Percentiles rank a stretch among this genome's conserved stretches.
These are phyloP conservation scores for Crossocerus cetratus DNA, from an alignment of 2,888 invertebrate genomes.

Conservation along the genomic window DNA sequence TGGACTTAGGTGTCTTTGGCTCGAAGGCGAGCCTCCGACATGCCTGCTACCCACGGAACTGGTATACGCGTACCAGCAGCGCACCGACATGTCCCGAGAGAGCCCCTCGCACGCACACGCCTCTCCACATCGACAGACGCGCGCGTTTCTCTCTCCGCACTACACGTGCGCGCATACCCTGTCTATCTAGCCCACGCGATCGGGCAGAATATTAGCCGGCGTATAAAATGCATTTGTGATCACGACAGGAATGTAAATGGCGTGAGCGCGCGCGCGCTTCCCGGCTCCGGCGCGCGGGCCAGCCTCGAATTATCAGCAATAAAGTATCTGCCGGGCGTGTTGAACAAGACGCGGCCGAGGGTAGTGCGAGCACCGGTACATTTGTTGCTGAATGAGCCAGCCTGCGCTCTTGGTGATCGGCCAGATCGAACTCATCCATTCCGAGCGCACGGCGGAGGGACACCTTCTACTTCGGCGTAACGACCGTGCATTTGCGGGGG, in stretches of 20 bases:
- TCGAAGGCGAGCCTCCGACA: conserved; percentile 34
- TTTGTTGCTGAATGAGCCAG: conserved; percentile 55
- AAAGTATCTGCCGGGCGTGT: conserved; percentile 59
- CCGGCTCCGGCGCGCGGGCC: conserved; percentile 5
- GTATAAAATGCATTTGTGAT: conserved; percentile 62
- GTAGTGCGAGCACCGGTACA: conserved; percentile 55
- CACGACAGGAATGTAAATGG: conserved; percentile 61
- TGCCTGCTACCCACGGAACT: conserved; percentile 48
- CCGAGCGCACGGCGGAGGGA: neutral
- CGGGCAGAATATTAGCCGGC: conserved; percentile 57
- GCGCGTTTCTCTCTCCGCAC: neutral
- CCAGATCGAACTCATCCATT: conserved; percentile 27
- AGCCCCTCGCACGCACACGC: conserved; percentile 11
- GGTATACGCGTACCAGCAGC: conserved; percentile 41
- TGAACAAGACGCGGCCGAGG: conserved; percentile 59
- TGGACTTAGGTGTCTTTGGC: conserved; percentile 52
- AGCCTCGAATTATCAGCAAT: conserved; percentile 60
- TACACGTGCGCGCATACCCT: neutral
- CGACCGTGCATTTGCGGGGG: too few relatives aligned
- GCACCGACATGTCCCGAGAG: too few relatives aligned
- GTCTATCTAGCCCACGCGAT: conserved; percentile 61
- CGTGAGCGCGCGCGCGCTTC: conserved; percentile 46
- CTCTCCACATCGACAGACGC: neutral
- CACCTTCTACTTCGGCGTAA: too few relatives aligned
- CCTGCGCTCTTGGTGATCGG: conserved; percentile 30